A percentile compares a stretch with the other conserved stretches of the same genome.
These are phyloP conservation scores for Poeciliopsis paucimaculata DNA, from an alignment of 2,797 vertebrate species.

Conservation along the genomic window DNA sequence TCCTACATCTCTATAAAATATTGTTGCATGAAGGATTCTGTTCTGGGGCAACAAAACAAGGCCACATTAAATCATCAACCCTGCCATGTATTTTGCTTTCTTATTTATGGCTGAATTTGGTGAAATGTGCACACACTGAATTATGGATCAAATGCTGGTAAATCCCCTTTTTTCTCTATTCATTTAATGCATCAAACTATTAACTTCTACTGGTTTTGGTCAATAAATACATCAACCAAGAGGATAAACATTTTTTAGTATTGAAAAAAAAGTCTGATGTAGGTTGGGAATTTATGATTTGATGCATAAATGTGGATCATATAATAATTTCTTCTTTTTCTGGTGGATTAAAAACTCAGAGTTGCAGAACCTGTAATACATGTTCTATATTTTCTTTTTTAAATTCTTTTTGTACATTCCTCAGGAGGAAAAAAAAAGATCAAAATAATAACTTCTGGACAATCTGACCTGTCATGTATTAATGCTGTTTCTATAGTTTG, in stretches of 20 bases:
- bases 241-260: background rate
- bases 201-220: background rate
- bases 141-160: background rate
- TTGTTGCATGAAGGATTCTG: background rate
- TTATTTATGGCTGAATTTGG: background rate
- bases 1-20: background rate
- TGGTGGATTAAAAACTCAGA: background rate
- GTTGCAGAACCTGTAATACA: background rate
- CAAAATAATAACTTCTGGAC: background rate
- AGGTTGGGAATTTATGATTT: background rate
- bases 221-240: background rate
- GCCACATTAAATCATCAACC: background rate
- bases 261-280: too few species aligned
- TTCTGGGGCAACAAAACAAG: background rate
- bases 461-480: background rate
- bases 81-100: background rate
- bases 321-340: background rate
- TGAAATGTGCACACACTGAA: background rate
- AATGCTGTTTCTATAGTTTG: background rate
- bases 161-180: background rate
- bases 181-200: background rate
- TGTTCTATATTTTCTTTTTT: background rate
- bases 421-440: background rate
- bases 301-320: background rate
- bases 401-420: background rate